A percentile compares a stretch with the other conserved stretches of the same genome.
phyloP scores from a whole-genome alignment of 23 tunicate species.

The Trididemnum miniatum region DNA sequence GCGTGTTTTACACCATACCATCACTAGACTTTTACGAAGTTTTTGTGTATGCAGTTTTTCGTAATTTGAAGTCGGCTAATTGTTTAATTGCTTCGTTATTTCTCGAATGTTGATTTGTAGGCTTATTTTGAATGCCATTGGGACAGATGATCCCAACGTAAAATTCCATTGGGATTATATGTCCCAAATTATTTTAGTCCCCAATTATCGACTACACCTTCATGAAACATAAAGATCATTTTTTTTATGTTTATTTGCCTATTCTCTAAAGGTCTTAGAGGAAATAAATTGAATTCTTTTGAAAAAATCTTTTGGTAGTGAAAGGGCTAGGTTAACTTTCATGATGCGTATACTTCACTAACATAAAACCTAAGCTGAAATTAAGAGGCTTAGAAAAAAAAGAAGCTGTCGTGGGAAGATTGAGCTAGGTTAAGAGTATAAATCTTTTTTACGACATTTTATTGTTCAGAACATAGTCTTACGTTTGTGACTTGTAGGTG shows the following conservation, averaged over 20 bases:
- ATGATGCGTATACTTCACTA: too few species aligned
- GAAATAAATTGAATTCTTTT: not conserved
- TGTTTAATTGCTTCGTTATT: not conserved
- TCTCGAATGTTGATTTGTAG: not conserved
- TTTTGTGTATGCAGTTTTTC: not conserved
- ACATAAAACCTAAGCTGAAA: too few species aligned
- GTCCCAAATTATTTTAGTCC: constrained; percentile 12
- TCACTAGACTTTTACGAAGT: constrained; percentile 7
- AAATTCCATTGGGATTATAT: constrained; percentile 24
- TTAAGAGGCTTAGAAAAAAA: too few species aligned
- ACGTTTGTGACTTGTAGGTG: too few species aligned
- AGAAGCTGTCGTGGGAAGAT: too few species aligned
- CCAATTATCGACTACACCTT: not conserved
- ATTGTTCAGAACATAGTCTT: too few species aligned
- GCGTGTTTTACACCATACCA: constrained; percentile 15
- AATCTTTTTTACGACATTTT: too few species aligned
- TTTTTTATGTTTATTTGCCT: constrained; percentile 14
- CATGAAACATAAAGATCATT: not conserved
- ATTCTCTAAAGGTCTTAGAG: constrained; percentile 4
- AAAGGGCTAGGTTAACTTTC: too few species aligned
- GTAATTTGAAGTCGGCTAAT: not conserved
- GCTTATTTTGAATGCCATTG: not conserved
- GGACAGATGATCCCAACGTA: constrained; percentile 8
- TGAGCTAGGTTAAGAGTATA: too few species aligned
- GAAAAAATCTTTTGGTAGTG: constrained; percentile 32